These are phyloP conservation scores for Oopsacas minuta DNA, from an alignment of 37 sponge, comb jelly and placozoan genomes.

Conservation along the genomic window DNA sequence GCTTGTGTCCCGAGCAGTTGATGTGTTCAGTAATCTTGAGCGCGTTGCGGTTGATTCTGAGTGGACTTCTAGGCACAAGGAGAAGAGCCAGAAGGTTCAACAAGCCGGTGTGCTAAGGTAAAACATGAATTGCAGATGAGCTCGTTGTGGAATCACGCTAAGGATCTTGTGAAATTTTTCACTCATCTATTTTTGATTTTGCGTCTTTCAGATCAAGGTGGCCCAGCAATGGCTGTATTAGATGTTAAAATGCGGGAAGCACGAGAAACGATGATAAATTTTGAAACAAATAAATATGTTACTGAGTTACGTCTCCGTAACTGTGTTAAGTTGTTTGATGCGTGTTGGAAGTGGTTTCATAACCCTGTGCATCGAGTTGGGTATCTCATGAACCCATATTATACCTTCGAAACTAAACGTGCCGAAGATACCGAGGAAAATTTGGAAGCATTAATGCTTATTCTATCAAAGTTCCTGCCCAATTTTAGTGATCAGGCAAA, in stretches of 20 bases:
- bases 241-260: neutral
- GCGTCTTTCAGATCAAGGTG: neutral
- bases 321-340: neutral
- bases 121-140: neutral
- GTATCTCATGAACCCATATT: neutral
- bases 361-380: neutral
- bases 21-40: neutral
- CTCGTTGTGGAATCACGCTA: neutral
- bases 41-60: neutral
- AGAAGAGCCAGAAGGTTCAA: neutral
- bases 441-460: neutral
- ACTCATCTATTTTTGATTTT: neutral
- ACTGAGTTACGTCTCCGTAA: neutral
- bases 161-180: neutral
- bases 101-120: neutral
- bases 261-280: neutral
- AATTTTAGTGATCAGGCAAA: neutral
- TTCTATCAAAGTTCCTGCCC: neutral
- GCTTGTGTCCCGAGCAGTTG: neutral
- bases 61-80: neutral
- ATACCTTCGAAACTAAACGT: too few relatives aligned
- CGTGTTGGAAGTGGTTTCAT: neutral
- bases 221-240: neutral
- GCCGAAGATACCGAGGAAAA: neutral
- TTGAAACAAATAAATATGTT: neutral